Evolutionary conservation across 2,888 invertebrate species (phyloP), one percentile per base, ranked within the genome.

Genomic region (Tachina lurida): DNA sequence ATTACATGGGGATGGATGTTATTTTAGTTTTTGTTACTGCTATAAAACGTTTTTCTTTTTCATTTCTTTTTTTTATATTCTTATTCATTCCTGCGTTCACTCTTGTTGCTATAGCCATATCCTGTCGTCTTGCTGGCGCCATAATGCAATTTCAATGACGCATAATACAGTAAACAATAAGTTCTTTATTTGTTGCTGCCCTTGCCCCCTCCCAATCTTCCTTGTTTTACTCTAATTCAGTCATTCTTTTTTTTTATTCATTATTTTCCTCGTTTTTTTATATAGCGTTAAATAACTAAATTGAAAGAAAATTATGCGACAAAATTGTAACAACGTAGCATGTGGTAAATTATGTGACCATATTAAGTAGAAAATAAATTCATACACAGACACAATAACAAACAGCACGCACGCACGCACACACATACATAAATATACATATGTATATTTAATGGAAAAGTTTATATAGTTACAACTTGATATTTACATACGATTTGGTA

Each of bases 101-200:
- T 83, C 67, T 78, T 77, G 73, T 73, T 83, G 73, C 82, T 84
- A 19, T 45, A 80, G 81, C 71, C 78, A 82, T 80, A 86, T 83
- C 86, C 83, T 84, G 83, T 78, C 87, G 87, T 78, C 87, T 78
- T 77, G 65, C 71, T 74, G 87, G 81, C 87, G 87, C 87, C 87
- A 63, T 87, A 84, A 87, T 87, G 87, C 87, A 87, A 87, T 87
- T 87, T 85, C 84, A 83, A 86, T 84, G 83, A 84, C 84, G 86
- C 86, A 84, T 83, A 87, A 83, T 87, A 82, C 43, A 84, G 79
- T 83, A 79, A 83, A 86, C 79, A 86, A 86, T 83, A 83, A 86
- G 68, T 81, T 71, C 73, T 76, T 74, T 58, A 62, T 31, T 75
- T 70, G 45, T 63, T 54, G 49, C 60, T 39, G n/a, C 45, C 54